Evolutionary conservation across 2,797 vertebrate species (phyloP).

Genomic region (Aldrovandia affinis): DNA sequence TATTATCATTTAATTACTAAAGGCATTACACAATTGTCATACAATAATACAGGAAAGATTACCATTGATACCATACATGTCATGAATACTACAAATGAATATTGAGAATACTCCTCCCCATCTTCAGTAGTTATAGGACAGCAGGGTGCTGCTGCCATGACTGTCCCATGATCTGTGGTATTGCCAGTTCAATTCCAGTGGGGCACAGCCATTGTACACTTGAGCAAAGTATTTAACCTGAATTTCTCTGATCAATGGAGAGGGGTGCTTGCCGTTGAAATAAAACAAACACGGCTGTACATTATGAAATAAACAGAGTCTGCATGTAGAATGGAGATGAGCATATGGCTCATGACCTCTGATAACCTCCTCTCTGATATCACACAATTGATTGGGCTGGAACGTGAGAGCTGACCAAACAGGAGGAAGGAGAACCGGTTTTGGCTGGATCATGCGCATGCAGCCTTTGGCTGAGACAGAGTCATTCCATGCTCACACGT

Average conservation of each 20-base stretch:
- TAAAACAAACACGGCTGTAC: too few species aligned
- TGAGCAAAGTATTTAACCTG: not conserved
- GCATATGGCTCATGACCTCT: too few species aligned
- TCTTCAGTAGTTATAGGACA: not conserved
- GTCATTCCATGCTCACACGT: not conserved
- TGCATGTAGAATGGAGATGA: not conserved
- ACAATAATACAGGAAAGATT: not conserved
- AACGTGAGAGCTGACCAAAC: too few species aligned
- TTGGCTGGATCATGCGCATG: not conserved
- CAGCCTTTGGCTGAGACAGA: not conserved
- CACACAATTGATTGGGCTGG: too few species aligned
- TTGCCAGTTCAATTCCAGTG: too few species aligned
- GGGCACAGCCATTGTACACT: too few species aligned
- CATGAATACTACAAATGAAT: not conserved
- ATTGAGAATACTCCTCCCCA: not conserved
- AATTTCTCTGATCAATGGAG: too few species aligned
- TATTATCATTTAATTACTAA: not conserved
- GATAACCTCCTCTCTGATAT: too few species aligned
- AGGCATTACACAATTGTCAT: not conserved
- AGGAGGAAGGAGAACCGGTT: not conserved
- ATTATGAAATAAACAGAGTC: too few species aligned
- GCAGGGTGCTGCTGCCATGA: too few species aligned
- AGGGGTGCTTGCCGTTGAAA: too few species aligned
- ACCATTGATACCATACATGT: not conserved
- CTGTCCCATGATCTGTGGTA: too few species aligned